Evolutionary conservation across 2,888 invertebrate genomes (phyloP), one percentile per base, ranked within the genome.

Genomic region (Laspeyria flexula): DNA sequence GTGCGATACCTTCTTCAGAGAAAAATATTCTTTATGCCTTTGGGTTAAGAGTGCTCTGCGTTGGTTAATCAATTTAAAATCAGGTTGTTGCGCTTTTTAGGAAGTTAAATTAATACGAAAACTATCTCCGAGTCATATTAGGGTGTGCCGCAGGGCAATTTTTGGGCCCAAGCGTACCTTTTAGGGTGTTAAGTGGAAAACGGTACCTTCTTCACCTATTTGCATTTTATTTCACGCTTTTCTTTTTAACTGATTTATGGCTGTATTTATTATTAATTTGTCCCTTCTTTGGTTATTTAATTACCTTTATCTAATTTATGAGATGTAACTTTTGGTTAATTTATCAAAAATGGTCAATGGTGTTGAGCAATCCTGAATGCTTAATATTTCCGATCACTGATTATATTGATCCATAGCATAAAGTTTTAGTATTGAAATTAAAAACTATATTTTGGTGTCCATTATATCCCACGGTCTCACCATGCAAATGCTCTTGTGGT

Each of bases 31-130:
- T 66, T 60, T 73, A 66, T 42, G 0, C 1, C 16, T 0, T 39
- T n/a, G 31, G 1, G 5, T 47, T 64, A 60, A 42, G 38, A 40
- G 25, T 47, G 18, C 38, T 11, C 30, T 27, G 34, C 31, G 34
- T 39, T 44, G 4, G 31, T 48, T 54, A 47, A 50, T 65, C 43
- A 47, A 46, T 59, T 60, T 35, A 47, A 66, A 60, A 61, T 70
- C 56, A 18, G 55, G 45, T 61, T 66, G 61, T 43, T 67, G 61
- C 62, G 62, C 57, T 62, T 67, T 68, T 71, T 69, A 59, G 64
- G 71, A 57, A 61, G 55, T 54, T 23, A 50, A 51, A 56, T 70
- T 61, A 59, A 59, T 66, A 53, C 42, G 61, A 43, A 55, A 66
- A 66, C 64, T 61, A 68, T 68, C 58, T 66, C 60, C 43, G 42